Evolutionary conservation across 1,140 invertebrate genomes (phyloP).

Genomic region (Thalassaphorura encarpata): DNA sequence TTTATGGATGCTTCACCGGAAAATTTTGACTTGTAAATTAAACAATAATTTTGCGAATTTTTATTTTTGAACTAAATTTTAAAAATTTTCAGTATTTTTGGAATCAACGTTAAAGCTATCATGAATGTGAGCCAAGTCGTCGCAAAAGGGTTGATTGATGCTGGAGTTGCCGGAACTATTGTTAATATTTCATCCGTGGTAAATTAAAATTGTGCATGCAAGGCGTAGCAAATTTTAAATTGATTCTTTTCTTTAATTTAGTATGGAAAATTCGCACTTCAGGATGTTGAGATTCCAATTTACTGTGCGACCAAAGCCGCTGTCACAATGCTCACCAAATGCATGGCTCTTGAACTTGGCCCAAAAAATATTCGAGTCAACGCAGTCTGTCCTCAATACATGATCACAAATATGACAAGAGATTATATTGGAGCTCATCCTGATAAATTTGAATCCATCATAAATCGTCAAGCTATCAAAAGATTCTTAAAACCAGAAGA

Average conservation of each 20-base stretch:
- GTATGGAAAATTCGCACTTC: too few species aligned
- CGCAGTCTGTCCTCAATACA: constrained; percentile 9
- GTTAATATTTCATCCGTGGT: constrained; percentile 23
- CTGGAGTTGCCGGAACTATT: constrained; percentile 9
- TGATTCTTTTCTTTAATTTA: too few species aligned
- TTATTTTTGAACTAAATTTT: too few species aligned
- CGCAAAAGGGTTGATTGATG: constrained; percentile 9
- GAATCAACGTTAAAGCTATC: constrained; percentile 21
- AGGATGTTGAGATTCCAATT: not conserved
- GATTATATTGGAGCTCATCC: not conserved
- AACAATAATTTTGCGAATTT: not conserved
- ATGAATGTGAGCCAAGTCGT: constrained; percentile 17
- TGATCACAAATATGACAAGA: constrained; percentile 1
- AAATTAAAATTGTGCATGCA: too few species aligned
- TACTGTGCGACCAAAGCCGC: constrained; percentile 15
- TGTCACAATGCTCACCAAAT: constrained; percentile 11
- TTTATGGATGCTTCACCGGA: constrained; percentile 6
- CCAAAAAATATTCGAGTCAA: constrained; percentile 9
- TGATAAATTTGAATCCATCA: not conserved
- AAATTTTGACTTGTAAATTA: constrained; percentile 4
- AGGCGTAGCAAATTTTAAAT: too few species aligned
- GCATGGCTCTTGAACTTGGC: constrained; percentile 11
- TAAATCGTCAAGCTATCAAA: constrained; percentile 13
- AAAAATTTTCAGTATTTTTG: constrained; percentile 21
- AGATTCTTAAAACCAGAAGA: constrained; percentile 5